phyloP scores from a whole-genome alignment of 2,888 invertebrate species.

The Protophormia terraenovae region DNA sequence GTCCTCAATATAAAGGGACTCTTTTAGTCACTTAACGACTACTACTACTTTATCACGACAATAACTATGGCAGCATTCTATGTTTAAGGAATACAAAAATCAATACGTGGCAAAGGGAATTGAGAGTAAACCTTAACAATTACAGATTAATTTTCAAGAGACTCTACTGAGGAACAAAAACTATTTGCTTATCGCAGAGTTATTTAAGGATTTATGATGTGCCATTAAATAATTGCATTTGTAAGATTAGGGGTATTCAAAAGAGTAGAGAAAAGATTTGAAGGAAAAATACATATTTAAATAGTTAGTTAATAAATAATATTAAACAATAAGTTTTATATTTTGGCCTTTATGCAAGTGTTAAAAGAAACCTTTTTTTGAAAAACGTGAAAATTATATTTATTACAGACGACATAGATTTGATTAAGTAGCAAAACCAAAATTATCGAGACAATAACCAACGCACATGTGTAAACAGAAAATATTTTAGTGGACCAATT shows the following conservation, averaged over 20 bases:
- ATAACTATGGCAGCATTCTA: background rate
- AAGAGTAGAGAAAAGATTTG: background rate
- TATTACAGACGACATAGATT: too few species aligned
- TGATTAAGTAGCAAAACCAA: too few species aligned
- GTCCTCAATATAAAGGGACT: background rate
- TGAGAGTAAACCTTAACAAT: background rate
- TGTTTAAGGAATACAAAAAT: background rate
- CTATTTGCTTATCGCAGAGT: background rate
- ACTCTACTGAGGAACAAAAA: background rate
- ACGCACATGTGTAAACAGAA: too few species aligned
- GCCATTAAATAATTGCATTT: conserved; percentile 14
- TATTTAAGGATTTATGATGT: conserved; percentile 30
- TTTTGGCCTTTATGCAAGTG: too few species aligned
- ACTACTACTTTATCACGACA: background rate
- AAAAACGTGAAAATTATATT: too few species aligned
- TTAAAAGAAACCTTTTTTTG: too few species aligned
- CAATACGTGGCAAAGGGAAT: background rate
- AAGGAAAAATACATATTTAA: background rate
- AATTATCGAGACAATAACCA: too few species aligned
- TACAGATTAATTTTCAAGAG: conserved; percentile 34
- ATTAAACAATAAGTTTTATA: too few species aligned
- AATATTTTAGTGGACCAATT: too few species aligned
- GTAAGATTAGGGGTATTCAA: background rate
- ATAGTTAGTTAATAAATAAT: too few species aligned
- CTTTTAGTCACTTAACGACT: background rate